Conservation (phyloP, 2,113 vertebrate genomes). For the Lepus timidus region DNA sequence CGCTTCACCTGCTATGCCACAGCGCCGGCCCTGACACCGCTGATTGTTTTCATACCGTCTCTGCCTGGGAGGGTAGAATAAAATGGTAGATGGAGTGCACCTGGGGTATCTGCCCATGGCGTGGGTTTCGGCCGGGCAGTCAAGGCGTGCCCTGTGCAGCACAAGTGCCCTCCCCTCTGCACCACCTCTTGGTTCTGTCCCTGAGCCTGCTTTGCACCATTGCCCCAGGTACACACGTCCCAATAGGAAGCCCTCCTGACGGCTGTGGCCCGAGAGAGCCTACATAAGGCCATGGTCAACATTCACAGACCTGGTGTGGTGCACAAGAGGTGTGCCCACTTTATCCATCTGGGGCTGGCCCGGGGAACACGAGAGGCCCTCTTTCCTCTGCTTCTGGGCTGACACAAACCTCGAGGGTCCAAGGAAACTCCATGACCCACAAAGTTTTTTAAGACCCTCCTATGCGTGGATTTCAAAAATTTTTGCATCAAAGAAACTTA, state of each 20-base stretch:
- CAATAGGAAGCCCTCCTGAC: not conserved
- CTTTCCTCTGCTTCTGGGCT: not conserved
- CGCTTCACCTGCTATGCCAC: no score
- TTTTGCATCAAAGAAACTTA: no score
- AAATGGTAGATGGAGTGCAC: not conserved
- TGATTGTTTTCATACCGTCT: not conserved
- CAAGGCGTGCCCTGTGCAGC: not conserved
- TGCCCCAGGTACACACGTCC: not conserved
- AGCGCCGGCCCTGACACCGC: not conserved
- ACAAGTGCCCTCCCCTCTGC: fast-evolving
- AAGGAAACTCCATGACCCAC: not conserved
- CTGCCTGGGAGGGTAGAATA: not conserved
- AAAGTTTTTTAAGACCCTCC: no score
- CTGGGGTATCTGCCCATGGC: no score
- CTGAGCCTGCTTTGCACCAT: no score
- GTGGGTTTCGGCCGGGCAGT: not conserved
- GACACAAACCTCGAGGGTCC: no score
- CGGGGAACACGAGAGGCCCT: not conserved
- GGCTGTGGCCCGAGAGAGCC: not conserved
- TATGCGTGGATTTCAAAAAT: no score
- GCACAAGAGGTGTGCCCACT: no score
- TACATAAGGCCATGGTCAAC: not conserved
- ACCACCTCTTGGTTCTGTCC: no score
- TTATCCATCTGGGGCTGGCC: no score
- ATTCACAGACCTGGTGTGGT: no score